These are phyloP conservation scores for Sternarchorhynchus goeldii DNA, from an alignment of 2,797 vertebrate genomes.

Conservation along the genomic window DNA sequence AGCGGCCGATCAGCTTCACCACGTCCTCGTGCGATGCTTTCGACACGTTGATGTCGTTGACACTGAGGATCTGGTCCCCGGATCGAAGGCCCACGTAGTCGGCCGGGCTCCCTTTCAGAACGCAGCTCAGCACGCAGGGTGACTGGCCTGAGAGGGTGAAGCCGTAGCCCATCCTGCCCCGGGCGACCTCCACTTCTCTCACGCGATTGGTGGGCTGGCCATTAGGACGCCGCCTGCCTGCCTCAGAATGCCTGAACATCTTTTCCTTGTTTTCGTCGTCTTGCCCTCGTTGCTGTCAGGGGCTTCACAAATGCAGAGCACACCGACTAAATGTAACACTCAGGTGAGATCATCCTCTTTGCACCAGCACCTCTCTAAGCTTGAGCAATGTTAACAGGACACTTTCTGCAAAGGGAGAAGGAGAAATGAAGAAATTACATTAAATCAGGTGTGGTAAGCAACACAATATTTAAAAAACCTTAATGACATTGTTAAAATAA, in stretches of 20 bases:
- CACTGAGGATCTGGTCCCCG: conserved; percentile 89
- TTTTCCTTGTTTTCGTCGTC: conserved; percentile 31
- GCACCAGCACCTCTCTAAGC: conserved; percentile 55
- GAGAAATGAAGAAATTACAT: not conserved
- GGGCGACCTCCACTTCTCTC: conserved; percentile 89
- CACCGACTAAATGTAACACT: conserved; percentile 64
- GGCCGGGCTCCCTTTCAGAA: conserved; percentile 92
- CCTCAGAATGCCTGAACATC: conserved; percentile 83
- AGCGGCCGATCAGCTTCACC: conserved; percentile 94
- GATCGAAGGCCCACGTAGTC: conserved; percentile 90
- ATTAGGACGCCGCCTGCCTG: conserved; percentile 67
- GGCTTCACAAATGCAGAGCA: conserved; percentile 60
- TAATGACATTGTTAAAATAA: not conserved
- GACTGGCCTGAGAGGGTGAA: conserved; percentile 94
- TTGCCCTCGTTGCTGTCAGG: conserved; percentile 47
- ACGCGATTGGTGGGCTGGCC: conserved; percentile 69
- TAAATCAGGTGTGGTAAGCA: not conserved
- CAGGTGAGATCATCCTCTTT: conserved; percentile 63
- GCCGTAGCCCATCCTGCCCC: conserved; percentile 91
- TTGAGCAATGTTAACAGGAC: conserved; percentile 41
- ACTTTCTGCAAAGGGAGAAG: conserved; percentile 60
- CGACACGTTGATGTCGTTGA: conserved; percentile 94
- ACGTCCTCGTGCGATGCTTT: conserved; percentile 96
- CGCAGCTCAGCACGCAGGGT: conserved; percentile 90
- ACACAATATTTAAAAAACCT: not conserved